Conservation (phyloP, 2,888 invertebrate species). For the Drosophila paramelanica region DNA sequence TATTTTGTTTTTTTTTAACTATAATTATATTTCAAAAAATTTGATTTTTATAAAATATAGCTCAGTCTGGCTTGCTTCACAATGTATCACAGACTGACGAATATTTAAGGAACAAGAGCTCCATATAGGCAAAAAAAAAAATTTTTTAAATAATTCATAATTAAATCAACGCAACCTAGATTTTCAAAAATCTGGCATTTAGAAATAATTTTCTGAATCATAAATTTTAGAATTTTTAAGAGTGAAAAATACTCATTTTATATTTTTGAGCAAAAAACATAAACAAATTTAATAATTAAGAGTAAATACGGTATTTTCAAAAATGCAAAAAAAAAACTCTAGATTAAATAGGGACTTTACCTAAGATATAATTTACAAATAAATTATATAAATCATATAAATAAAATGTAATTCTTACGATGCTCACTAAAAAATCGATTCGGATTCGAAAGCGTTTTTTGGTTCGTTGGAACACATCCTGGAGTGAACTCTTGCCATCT, state of each 20-base stretch:
- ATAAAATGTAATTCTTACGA: not conserved
- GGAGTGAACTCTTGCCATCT: not conserved
- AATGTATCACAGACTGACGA: not conserved
- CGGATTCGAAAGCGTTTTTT: not conserved
- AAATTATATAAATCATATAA: not conserved
- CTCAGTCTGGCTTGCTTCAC: not conserved
- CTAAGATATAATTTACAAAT: not conserved
- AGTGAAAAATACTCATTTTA: no score
- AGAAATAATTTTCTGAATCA: no score
- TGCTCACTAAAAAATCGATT: conserved; percentile 2
- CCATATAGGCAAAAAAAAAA: not conserved
- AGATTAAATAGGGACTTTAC: not conserved
- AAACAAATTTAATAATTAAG: not conserved
- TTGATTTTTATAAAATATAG: not conserved
- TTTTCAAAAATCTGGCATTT: not conserved
- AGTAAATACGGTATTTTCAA: not conserved
- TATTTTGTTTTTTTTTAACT: no score
- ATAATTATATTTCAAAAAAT: no score
- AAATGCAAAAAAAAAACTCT: not conserved
- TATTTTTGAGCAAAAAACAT: not conserved
- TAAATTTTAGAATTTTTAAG: no score
- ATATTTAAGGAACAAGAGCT: not conserved
- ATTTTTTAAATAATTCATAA: not conserved
- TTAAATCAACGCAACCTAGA: not conserved
- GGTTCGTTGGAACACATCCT: not conserved